Evolutionary conservation across 2,113 vertebrate genomes (phyloP).

Genomic region (Falcunculus frontatus): DNA sequence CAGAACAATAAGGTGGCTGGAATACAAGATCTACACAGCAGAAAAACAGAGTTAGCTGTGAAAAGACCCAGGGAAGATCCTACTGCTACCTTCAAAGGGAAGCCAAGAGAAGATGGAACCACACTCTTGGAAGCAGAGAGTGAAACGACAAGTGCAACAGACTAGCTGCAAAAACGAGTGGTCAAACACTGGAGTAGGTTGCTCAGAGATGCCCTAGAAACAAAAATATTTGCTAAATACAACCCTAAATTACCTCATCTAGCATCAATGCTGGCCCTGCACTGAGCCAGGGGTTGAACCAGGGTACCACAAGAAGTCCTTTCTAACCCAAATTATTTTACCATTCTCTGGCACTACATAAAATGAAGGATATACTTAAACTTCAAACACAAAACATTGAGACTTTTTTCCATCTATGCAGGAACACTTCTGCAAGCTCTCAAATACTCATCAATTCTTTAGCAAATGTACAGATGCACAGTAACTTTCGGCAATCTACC

Average conservation of each 20-base stretch:
- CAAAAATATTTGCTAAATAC: not conserved
- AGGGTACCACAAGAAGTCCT: not conserved
- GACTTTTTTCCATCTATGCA: not conserved
- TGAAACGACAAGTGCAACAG: not conserved
- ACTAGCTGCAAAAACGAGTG: not conserved
- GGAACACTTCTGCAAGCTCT: not conserved
- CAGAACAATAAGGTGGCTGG: not conserved
- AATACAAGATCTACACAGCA: not conserved
- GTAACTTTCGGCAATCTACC: not conserved
- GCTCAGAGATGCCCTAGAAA: not conserved
- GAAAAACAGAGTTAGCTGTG: not conserved
- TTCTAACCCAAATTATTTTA: not conserved
- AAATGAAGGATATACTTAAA: not conserved
- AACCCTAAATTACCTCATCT: not conserved
- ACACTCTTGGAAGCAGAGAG: not conserved
- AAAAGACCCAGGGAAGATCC: not conserved
- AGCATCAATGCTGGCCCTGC: not conserved
- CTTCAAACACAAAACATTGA: not conserved
- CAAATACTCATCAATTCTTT: not conserved
- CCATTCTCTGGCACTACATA: not conserved
- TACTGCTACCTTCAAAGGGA: not conserved
- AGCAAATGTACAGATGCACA: not conserved
- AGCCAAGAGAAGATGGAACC: not conserved
- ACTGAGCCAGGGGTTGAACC: not conserved
- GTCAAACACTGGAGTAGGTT: not conserved